phyloP scores from a whole-genome alignment of 2,888 invertebrate species.

The Athrips mouffetella region DNA sequence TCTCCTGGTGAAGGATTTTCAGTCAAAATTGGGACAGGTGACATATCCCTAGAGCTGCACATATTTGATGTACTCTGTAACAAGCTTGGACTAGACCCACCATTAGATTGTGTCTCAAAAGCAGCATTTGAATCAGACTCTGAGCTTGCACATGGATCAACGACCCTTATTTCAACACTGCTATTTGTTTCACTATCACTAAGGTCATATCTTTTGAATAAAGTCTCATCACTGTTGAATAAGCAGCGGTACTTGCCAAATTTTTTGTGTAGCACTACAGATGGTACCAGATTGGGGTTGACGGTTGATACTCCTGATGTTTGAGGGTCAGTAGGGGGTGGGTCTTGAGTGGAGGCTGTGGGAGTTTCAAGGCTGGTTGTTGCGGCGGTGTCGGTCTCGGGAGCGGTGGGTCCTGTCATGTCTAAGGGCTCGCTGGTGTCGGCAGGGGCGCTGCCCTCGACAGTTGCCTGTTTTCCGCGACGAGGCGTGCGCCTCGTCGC shows the following conservation, averaged over 20 bases:
- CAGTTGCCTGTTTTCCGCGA: conserved; percentile 54
- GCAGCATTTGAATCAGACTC: conserved; percentile 73
- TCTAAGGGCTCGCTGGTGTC: conserved; percentile 32
- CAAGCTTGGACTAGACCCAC: conserved; percentile 48
- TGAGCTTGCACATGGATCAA: conserved; percentile 66
- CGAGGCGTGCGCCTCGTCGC: conserved; percentile 56
- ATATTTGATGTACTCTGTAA: conserved; percentile 36
- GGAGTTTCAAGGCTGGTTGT: conserved; percentile 21
- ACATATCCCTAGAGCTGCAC: conserved; percentile 45
- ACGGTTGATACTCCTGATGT: conserved; percentile 30
- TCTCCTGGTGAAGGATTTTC: conserved; percentile 24
- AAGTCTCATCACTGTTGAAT: conserved; percentile 59
- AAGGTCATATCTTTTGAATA: conserved; percentile 57
- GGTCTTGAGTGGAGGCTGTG: conserved; percentile 24
- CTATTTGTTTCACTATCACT: conserved; percentile 75
- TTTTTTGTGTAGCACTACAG: conserved; percentile 72
- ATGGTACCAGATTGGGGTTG: conserved; percentile 46
- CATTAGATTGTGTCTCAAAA: conserved; percentile 54
- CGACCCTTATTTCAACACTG: conserved; percentile 63
- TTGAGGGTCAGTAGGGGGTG: conserved; percentile 29
- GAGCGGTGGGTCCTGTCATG: conserved; percentile 20
- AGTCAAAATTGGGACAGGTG: conserved; percentile 37
- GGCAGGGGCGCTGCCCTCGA: conserved; percentile 46
- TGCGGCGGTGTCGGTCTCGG: conserved; percentile 29
- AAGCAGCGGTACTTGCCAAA: conserved; percentile 78